Conservation (phyloP, 2,113 vertebrate species). For the Ranitomeya variabilis region DNA sequence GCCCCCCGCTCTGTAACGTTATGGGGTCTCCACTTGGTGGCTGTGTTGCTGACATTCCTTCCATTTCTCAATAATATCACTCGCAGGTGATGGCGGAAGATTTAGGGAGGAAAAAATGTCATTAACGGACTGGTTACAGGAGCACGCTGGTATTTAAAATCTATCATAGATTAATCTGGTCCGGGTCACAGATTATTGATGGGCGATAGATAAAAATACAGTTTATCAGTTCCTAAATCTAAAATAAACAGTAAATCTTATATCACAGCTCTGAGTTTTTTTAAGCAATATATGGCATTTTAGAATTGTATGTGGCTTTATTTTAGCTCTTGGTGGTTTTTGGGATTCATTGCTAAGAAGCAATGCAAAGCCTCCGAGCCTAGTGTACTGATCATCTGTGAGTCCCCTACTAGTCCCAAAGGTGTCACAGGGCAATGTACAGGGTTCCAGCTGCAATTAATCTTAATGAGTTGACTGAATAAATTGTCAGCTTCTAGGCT, state of each 20-base stretch:
- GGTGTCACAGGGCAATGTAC: not conserved
- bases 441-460: not conserved
- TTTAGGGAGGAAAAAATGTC: too few species aligned
- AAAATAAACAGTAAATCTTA: not conserved
- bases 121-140: too few species aligned
- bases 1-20: too few species aligned
- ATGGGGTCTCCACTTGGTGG: too few species aligned
- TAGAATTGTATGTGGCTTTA: not conserved
- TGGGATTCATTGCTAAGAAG: not conserved
- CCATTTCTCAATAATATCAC: too few species aligned
- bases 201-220: not conserved
- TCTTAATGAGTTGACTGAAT: not conserved
- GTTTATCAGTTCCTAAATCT: not conserved
- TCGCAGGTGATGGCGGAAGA: too few species aligned
- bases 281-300: not conserved
- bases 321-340: not conserved
- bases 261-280: not conserved
- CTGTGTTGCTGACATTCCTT: too few species aligned
- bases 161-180: too few species aligned
- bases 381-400: not conserved
- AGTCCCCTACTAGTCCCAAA: not conserved
- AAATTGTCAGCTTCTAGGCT: conserved; percentile 7
- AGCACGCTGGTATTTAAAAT: too few species aligned
- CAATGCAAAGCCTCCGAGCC: not conserved
- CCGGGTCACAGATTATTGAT: too few species aligned